These are phyloP conservation scores for Diarsia mendica DNA, from an alignment of 2,888 invertebrate genomes.

Conservation along the genomic window DNA sequence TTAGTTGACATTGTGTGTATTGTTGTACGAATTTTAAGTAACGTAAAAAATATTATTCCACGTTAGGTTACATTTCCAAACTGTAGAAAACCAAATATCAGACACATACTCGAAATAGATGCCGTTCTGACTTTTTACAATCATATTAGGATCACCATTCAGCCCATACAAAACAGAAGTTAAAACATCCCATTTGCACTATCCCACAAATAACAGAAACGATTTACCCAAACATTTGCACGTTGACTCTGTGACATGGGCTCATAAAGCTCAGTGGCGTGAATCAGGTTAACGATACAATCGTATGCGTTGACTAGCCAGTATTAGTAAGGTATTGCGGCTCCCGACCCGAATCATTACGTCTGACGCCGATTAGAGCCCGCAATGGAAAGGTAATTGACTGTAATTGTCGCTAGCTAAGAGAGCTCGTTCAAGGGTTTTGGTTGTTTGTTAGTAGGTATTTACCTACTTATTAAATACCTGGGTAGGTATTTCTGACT, in stretches of 20 bases:
- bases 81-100: neutral
- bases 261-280: slow-evolving; percentile 49
- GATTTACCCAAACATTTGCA: slow-evolving; percentile 25
- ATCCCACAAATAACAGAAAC: slow-evolving; percentile 33
- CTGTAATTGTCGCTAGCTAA: slow-evolving; percentile 45
- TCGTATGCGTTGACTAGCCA: slow-evolving; percentile 59
- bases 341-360: slow-evolving; percentile 45
- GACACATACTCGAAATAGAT: neutral
- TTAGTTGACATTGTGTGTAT: no score
- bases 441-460: slow-evolving; percentile 33
- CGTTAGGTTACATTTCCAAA: no score
- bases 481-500: neutral
- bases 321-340: slow-evolving; percentile 51
- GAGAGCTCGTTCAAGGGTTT: slow-evolving; percentile 20
- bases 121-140: neutral
- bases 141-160: neutral
- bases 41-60: no score
- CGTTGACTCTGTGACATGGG: slow-evolving; percentile 69
- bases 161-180: slow-evolving; percentile 18
- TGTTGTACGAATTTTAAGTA: no score
- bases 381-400: slow-evolving; percentile 57
- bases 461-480: neutral
- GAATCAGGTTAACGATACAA: slow-evolving; percentile 57
- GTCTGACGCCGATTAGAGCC: slow-evolving; percentile 34
- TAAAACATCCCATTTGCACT: neutral